These are phyloP conservation scores for Hecatera dysodea DNA, from an alignment of 2,888 invertebrate species.

Conservation along the genomic window DNA sequence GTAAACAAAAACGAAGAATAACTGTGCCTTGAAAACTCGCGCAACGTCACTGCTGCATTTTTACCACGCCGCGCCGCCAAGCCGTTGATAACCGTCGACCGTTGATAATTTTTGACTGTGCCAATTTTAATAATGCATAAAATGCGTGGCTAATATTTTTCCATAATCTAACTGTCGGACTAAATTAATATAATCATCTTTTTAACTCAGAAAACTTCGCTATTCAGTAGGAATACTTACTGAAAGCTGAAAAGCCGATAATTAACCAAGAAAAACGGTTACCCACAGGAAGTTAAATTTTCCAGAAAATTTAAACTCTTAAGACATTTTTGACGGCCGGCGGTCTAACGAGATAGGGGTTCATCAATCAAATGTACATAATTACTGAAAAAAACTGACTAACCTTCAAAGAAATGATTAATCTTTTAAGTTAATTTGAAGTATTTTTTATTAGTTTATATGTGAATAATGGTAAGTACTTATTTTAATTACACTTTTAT, in stretches of 20 bases:
- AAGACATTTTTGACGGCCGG: constrained; percentile 37
- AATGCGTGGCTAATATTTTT: too few species aligned
- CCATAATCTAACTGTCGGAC: too few species aligned
- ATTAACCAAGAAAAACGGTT: constrained; percentile 32
- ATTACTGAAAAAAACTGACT: constrained; percentile 65
- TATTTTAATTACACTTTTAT: not conserved
- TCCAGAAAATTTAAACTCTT: constrained; percentile 35
- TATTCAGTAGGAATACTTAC: too few species aligned
- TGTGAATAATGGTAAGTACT: constrained; percentile 14
- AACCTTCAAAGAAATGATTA: constrained; percentile 60
- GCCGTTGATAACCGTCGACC: too few species aligned
- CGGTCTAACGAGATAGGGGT: constrained; percentile 48
- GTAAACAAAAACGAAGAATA: too few species aligned
- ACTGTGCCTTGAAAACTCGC: too few species aligned
- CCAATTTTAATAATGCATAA: too few species aligned
- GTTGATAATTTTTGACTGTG: too few species aligned
- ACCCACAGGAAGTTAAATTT: constrained; percentile 28
- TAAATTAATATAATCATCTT: too few species aligned
- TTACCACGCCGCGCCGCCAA: too few species aligned
- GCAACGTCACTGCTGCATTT: too few species aligned
- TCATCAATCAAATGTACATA: constrained; percentile 69
- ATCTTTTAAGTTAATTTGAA: constrained; percentile 54
- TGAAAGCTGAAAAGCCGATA: not conserved
- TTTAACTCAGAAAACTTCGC: too few species aligned
- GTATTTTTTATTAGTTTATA: constrained; percentile 18